Percentiles rank a stretch among this genome's conserved stretches.
Conservation (phyloP, 2,797 vertebrate genomes). For the Mastacembelus armatus region DNA sequence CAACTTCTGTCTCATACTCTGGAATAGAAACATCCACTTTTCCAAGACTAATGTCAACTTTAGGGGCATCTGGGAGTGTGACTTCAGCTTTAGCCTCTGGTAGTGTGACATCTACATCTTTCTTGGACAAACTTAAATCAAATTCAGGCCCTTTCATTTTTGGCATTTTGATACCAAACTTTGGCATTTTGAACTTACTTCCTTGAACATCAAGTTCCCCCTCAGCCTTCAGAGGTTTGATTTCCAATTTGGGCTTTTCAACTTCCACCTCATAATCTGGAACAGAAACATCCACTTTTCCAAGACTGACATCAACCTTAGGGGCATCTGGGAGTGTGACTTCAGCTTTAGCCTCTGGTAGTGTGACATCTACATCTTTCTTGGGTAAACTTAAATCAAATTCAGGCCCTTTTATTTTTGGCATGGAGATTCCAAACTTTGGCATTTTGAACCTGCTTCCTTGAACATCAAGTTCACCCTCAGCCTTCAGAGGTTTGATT, state of each 20-base stretch:
- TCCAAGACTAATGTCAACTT: no score
- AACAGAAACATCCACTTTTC: no score
- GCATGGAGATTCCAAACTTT: constrained; percentile 34
- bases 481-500: neutral
- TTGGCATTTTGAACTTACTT: constrained; percentile 79
- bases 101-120: constrained; percentile 42
- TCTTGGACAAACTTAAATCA: constrained; percentile 39
- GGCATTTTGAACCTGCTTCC: constrained; percentile 53
- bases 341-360: constrained; percentile 40
- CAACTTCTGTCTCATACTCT: no score
- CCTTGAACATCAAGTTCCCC: constrained; percentile 35
- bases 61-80: constrained; percentile 15
- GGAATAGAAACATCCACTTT: no score
- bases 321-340: no score
- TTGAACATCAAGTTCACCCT: neutral
- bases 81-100: constrained; percentile 47
- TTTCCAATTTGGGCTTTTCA: no score
- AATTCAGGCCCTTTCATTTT: constrained; percentile 49
- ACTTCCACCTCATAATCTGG: no score
- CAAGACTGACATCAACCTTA: no score
- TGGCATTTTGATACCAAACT: constrained; percentile 54
- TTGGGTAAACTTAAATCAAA: constrained; percentile 32
- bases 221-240: no score
- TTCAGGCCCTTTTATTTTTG: constrained; percentile 44
- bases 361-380: constrained; percentile 30